Conservation (phyloP, 2,113 vertebrate species). For the Anguilla rostrata region DNA sequence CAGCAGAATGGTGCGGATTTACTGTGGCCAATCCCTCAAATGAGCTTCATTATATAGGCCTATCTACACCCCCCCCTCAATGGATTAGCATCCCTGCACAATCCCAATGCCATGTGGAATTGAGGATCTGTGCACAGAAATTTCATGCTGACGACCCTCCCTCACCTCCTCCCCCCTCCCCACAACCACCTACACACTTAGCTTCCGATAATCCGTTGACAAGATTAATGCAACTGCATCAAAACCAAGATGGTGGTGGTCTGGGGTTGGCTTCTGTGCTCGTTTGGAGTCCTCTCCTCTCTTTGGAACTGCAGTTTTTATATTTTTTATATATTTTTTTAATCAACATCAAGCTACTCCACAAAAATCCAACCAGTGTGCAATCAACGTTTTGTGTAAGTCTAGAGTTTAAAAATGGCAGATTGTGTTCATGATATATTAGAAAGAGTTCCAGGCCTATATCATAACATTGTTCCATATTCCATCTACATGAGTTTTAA, state of each 20-base stretch:
- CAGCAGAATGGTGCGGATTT: conserved; percentile 60
- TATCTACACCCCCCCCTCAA: conserved; percentile 39
- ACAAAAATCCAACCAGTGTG: too few species aligned
- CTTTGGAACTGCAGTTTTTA: too few species aligned
- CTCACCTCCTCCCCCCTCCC: background rate
- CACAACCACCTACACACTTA: conserved; percentile 49
- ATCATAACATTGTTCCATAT: too few species aligned
- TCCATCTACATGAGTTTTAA: too few species aligned
- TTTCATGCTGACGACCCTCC: background rate
- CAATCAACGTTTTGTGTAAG: too few species aligned
- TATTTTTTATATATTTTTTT: too few species aligned
- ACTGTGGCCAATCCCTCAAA: conserved; percentile 61
- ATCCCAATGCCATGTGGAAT: conserved; percentile 33
- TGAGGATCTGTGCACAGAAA: background rate
- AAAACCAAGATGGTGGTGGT: background rate
- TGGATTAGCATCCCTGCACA: conserved; percentile 57
- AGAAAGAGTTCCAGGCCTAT: too few species aligned
- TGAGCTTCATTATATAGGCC: conserved; percentile 65
- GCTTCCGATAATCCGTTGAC: conserved; percentile 63
- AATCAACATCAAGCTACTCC: too few species aligned
- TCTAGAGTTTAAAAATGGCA: too few species aligned
- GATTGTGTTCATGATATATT: too few species aligned
- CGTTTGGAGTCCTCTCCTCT: background rate
- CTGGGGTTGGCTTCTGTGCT: background rate
- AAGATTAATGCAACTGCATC: conserved; percentile 54